These are phyloP conservation scores for Danaus plexippus DNA, from an alignment of 1,140 invertebrate genomes.

Conservation along the genomic window DNA sequence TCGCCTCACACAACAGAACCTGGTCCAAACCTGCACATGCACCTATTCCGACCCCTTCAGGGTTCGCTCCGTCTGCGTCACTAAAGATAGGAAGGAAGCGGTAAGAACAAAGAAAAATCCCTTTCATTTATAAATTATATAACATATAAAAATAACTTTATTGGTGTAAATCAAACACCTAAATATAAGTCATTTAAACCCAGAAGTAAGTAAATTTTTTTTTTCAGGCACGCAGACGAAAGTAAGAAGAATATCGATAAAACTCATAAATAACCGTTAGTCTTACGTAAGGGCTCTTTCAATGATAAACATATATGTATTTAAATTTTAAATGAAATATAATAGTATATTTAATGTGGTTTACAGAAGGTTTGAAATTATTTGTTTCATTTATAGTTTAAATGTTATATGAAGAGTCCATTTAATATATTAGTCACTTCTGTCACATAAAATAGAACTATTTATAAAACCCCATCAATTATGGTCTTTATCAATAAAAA, in stretches of 20 bases:
- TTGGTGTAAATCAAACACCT: not conserved
- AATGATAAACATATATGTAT: too few relatives aligned
- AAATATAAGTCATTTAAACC: not conserved
- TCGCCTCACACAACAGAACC: constrained; percentile 49
- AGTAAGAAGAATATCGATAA: constrained; percentile 19
- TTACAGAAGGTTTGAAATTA: too few relatives aligned
- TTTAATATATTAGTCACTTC: too few relatives aligned
- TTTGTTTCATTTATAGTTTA: too few relatives aligned
- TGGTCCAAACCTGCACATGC: constrained; percentile 73
- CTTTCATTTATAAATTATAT: not conserved
- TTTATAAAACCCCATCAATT: too few relatives aligned
- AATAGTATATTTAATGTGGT: too few relatives aligned
- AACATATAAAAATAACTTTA: not conserved
- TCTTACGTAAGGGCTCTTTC: not conserved
- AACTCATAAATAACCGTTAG: constrained; percentile 1
- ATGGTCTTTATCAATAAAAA: too few relatives aligned
- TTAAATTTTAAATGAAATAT: too few relatives aligned
- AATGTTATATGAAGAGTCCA: too few relatives aligned
- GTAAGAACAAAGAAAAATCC: constrained; percentile 13
- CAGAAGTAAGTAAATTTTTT: constrained; percentile 7
- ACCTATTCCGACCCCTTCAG: constrained; percentile 45
- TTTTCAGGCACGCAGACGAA: constrained; percentile 39
- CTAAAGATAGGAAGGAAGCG: constrained; percentile 47
- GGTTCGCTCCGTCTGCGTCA: constrained; percentile 44
- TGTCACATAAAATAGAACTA: too few relatives aligned